phyloP scores from a whole-genome alignment of 2,797 vertebrate species.

The Esox masquinongy region DNA sequence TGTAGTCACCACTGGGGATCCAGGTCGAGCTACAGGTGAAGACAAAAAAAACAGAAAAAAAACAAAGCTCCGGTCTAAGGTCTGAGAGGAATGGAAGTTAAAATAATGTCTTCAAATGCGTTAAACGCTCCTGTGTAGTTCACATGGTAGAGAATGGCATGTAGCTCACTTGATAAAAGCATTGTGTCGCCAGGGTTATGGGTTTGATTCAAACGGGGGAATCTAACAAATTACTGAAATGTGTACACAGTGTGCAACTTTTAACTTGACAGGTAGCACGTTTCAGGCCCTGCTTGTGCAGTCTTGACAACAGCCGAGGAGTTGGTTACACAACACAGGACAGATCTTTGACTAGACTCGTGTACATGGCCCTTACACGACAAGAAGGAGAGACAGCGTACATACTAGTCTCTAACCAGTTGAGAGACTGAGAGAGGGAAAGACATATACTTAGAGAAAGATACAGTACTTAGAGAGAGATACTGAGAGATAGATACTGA shows the following conservation, averaged over 20 bases:
- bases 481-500: too few relatives aligned
- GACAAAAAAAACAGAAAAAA: slow-evolving; percentile 5
- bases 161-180: too few relatives aligned
- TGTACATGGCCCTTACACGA: background rate
- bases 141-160: too few relatives aligned
- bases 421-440: background rate
- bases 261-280: background rate
- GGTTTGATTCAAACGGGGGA: too few relatives aligned
- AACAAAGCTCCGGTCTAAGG: background rate
- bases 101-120: background rate
- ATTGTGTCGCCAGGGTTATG: too few relatives aligned
- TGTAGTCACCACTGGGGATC: slow-evolving; percentile 84
- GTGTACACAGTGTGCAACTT: background rate
- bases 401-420: too few relatives aligned
- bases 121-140: background rate
- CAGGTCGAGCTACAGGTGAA: slow-evolving; percentile 83
- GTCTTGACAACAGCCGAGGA: background rate
- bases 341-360: background rate
- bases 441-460: background rate
- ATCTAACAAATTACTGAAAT: too few relatives aligned
- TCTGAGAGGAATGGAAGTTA: background rate
- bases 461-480: background rate
- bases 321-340: background rate
- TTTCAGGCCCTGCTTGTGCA: background rate
- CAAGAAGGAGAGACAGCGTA: too few relatives aligned